Conservation (phyloP, 2,113 vertebrate genomes). For the Psittacula cyanocephala region DNA sequence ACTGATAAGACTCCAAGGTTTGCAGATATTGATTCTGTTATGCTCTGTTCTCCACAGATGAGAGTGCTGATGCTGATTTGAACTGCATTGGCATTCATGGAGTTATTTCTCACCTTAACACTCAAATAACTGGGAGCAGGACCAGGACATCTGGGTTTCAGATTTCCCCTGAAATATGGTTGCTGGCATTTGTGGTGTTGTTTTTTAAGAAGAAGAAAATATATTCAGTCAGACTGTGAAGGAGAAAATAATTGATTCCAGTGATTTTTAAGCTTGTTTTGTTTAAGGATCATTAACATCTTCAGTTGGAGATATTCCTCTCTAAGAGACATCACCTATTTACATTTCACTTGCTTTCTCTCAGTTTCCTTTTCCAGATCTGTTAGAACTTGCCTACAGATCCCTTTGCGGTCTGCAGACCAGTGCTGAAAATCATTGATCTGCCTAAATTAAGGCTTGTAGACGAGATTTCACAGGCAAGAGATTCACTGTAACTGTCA, state of each 20-base stretch:
- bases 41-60: not conserved
- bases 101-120: conserved; percentile 12
- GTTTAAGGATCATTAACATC: not conserved
- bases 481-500: not conserved
- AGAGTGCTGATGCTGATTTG: not conserved
- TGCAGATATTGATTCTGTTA: not conserved
- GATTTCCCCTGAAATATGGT: not conserved
- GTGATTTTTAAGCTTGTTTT: not conserved
- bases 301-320: not conserved
- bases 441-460: not conserved
- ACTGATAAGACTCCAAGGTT: not conserved
- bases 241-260: not conserved
- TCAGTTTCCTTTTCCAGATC: not conserved
- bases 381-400: not conserved
- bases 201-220: not conserved
- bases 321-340: not conserved
- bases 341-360: not conserved
- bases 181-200: not conserved
- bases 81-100: not conserved
- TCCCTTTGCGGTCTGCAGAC: not conserved
- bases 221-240: not conserved
- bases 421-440: not conserved
- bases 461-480: not conserved
- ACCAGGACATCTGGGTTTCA: conserved; percentile 36
- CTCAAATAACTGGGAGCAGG: not conserved